A percentile compares a stretch with the other conserved stretches of the same genome.
Evolutionary conservation across 2,888 invertebrate genomes (phyloP).

Genomic region (Drosophila picticornis): DNA sequence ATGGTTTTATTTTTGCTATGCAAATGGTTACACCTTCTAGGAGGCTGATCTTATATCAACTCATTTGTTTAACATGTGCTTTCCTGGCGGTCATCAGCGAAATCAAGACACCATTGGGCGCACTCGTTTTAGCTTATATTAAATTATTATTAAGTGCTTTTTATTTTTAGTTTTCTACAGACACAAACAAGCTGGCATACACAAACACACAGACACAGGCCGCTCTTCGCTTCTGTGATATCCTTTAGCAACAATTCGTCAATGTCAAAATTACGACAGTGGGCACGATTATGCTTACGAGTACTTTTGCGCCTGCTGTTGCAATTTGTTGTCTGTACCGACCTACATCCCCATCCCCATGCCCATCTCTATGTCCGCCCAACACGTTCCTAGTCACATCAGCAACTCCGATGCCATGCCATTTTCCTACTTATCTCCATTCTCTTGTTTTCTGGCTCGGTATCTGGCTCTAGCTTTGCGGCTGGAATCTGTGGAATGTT

Average conservation of each 20-base stretch:
- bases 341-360: background rate
- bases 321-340: constrained; percentile 55
- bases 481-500: constrained; percentile 57
- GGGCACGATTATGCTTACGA: constrained; percentile 53
- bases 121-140: constrained; percentile 35
- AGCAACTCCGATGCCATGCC: background rate
- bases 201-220: constrained; percentile 1
- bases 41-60: background rate
- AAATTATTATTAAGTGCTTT: constrained; percentile 75
- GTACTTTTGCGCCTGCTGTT: constrained; percentile 56
- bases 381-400: constrained; percentile 1
- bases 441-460: background rate
- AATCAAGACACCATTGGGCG: constrained; percentile 27
- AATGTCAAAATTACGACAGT: constrained; percentile 73
- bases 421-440: constrained; percentile 33
- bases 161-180: constrained; percentile 52
- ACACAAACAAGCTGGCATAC: constrained; percentile 17
- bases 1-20: background rate
- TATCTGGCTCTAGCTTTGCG: constrained; percentile 17
- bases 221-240: constrained; percentile 24
- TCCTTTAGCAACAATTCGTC: constrained; percentile 69
- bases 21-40: background rate
- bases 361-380: background rate
- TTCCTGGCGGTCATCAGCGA: background rate
- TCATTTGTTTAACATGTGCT: background rate